These are phyloP conservation scores for Philereme transversata DNA, from an alignment of 2,888 invertebrate genomes.

Conservation along the genomic window DNA sequence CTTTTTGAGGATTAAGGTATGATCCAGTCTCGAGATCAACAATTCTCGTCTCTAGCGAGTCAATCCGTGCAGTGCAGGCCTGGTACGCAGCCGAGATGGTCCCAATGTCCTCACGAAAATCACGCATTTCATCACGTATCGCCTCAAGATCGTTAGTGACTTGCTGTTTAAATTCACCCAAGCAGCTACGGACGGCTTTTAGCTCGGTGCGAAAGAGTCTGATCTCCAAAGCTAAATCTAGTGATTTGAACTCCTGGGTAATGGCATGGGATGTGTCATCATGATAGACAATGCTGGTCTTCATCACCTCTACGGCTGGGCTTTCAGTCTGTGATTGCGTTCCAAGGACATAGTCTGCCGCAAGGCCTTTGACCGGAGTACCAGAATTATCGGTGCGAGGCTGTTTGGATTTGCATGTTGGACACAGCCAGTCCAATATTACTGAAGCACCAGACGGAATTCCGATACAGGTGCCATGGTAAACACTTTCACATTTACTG, in stretches of 20 bases:
- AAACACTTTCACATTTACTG: not conserved
- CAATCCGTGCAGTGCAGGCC: not conserved
- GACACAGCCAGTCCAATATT: constrained; percentile 1
- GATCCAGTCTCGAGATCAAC: not conserved
- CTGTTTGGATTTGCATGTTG: constrained; percentile 1
- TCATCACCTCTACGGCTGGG: not conserved
- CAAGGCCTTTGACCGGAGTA: not conserved
- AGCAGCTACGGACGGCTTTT: not conserved
- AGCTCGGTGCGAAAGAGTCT: constrained; percentile 1
- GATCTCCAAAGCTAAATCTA: constrained; percentile 1
- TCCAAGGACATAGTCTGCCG: not conserved
- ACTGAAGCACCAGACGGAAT: not conserved
- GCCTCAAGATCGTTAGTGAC: not conserved
- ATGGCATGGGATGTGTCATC: not conserved
- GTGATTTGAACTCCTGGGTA: not conserved
- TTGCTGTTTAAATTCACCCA: not conserved
- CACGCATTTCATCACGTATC: not conserved
- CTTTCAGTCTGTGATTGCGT: not conserved
- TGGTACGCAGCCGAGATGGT: not conserved
- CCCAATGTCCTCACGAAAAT: not conserved
- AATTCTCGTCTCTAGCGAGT: not conserved
- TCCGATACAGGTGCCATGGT: not conserved
- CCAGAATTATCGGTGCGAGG: constrained; percentile 1
- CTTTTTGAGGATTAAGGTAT: not conserved
- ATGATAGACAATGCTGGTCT: not conserved